Percentiles rank a stretch among this genome's conserved stretches.
phyloP scores from a whole-genome alignment of 2,888 invertebrate species.

The Tenthredo amoena region DNA sequence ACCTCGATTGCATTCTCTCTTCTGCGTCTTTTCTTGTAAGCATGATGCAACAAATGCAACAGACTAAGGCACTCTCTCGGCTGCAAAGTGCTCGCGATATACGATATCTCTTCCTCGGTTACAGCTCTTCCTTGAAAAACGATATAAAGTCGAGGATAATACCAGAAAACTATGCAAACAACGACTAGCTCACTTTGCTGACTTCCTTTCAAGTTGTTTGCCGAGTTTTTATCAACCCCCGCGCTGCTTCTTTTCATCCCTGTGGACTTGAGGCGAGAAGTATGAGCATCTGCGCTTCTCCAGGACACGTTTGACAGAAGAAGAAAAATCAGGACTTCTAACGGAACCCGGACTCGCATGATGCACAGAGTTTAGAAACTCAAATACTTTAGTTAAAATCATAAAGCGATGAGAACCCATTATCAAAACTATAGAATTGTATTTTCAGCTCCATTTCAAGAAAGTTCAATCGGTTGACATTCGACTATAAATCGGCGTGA shows the following conservation, averaged over 20 bases:
- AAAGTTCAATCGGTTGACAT: constrained; percentile 19
- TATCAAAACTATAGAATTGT: neutral
- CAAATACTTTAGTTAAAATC: neutral
- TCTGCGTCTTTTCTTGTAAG: constrained; percentile 37
- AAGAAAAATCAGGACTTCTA: neutral
- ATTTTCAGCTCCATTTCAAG: neutral
- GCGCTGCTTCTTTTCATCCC: neutral
- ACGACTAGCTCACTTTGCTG: constrained; percentile 16
- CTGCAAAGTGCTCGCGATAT: constrained; percentile 34
- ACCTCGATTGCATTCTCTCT: constrained; percentile 12
- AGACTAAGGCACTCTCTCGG: constrained; percentile 49
- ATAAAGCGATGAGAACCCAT: neutral
- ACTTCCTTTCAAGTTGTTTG: neutral
- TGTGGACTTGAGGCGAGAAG: neutral
- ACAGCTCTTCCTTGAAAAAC: constrained; percentile 39
- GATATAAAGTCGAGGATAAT: neutral
- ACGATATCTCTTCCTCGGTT: constrained; percentile 44
- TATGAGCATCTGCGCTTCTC: neutral
- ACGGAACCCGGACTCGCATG: constrained; percentile 13
- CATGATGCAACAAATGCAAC: constrained; percentile 44
- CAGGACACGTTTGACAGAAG: neutral
- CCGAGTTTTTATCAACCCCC: neutral
- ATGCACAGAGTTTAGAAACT: neutral
- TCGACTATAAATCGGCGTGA: constrained; percentile 16
- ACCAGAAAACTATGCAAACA: neutral